phyloP scores from a whole-genome alignment of 2,113 vertebrate species.

The Grallaria varia region DNA sequence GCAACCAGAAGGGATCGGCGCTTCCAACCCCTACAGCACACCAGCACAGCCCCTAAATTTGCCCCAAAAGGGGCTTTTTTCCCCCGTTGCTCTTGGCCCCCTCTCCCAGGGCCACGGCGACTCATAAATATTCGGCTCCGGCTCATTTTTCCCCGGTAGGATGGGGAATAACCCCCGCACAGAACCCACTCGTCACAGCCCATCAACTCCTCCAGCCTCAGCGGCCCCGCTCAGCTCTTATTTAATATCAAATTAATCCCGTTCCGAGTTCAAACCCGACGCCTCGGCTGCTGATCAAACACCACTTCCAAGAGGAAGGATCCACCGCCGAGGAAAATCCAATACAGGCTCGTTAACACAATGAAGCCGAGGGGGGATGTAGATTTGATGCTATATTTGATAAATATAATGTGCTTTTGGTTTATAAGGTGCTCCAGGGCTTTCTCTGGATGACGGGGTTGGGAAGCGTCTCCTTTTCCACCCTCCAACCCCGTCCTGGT shows the following conservation, averaged over 20 bases:
- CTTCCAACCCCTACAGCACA: background rate
- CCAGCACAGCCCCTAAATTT: background rate
- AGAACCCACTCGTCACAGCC: background rate
- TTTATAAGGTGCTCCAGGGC: background rate
- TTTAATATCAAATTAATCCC: background rate
- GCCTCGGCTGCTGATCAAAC: background rate
- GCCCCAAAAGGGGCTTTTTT: background rate
- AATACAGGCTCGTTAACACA: background rate
- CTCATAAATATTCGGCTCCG: background rate
- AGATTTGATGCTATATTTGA: background rate
- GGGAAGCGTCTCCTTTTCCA: background rate
- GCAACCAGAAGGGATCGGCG: background rate
- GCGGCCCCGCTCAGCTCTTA: background rate
- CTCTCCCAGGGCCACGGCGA: background rate
- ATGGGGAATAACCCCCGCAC: background rate
- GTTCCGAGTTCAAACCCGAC: background rate
- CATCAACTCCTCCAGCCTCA: background rate
- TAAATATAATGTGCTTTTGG: background rate
- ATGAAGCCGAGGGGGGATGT: accelerated
- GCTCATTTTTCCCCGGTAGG: background rate
- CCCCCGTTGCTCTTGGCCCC: background rate
- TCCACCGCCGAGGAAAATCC: background rate
- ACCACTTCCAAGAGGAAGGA: background rate
- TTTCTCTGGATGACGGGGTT: accelerated
- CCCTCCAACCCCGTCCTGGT: background rate